These are phyloP conservation scores for Nemurella pictetii DNA, from an alignment of 2,888 invertebrate species.

Conservation along the genomic window DNA sequence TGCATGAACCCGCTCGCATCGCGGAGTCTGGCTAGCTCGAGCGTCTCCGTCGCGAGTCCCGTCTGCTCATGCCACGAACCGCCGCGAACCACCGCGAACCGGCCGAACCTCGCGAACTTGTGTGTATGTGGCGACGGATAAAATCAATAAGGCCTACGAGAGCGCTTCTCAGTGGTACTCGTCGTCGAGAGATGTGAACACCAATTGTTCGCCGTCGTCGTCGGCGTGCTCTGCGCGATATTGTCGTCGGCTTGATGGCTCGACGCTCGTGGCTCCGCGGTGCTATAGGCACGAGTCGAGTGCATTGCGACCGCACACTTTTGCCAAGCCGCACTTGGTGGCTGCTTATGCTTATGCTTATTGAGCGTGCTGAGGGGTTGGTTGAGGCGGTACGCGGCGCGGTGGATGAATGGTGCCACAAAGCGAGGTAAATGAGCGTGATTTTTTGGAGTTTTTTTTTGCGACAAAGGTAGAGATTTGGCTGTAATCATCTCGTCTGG, in stretches of 20 bases:
- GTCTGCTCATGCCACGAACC: background rate
- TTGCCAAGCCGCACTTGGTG: background rate
- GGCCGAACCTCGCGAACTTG: background rate
- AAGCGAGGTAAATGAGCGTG: background rate
- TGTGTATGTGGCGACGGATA: slow-evolving; percentile 33
- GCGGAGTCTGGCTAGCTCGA: background rate
- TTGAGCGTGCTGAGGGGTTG: background rate
- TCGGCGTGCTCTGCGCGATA: background rate
- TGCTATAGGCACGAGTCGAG: too few relatives aligned
- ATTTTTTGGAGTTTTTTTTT: background rate
- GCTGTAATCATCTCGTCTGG: too few relatives aligned
- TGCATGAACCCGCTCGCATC: background rate
- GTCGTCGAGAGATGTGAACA: slow-evolving; percentile 31
- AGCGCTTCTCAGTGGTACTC: slow-evolving; percentile 38
- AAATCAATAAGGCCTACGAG: slow-evolving; percentile 39
- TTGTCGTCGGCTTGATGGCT: too few relatives aligned
- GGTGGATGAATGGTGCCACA: too few relatives aligned
- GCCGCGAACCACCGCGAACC: slow-evolving; percentile 31
- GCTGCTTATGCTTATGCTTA: background rate
- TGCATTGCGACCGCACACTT: too few relatives aligned
- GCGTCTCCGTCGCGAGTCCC: background rate
- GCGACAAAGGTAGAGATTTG: too few relatives aligned
- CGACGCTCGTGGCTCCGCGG: too few relatives aligned
- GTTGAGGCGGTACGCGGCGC: background rate
- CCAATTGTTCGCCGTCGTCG: slow-evolving; percentile 36